A percentile compares a stretch with the other conserved stretches of the same genome.
These are phyloP conservation scores for Stenodema calcarata DNA, from an alignment of 2,888 invertebrate genomes.

Conservation along the genomic window DNA sequence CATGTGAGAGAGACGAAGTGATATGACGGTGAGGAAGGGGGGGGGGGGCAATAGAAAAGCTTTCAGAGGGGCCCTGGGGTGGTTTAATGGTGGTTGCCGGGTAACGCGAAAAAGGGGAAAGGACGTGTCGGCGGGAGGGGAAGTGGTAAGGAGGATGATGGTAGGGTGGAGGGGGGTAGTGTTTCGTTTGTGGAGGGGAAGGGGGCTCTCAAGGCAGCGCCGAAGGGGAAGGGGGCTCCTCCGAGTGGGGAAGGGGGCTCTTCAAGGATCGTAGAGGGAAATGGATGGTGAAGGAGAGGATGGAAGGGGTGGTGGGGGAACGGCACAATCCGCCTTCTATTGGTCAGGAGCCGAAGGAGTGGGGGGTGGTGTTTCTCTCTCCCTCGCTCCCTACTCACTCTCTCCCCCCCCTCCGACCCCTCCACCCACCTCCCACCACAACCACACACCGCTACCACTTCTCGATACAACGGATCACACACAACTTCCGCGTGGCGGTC, in stretches of 20 bases:
- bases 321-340: slow-evolving; percentile 22
- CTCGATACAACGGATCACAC: neutral
- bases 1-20: slow-evolving; percentile 8
- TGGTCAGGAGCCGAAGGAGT: slow-evolving; percentile 3
- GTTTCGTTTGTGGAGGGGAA: neutral
- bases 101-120: slow-evolving; percentile 58
- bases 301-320: no score
- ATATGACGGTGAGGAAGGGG: slow-evolving; percentile 52
- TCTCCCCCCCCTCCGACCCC: neutral
- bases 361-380: neutral
- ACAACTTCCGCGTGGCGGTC: slow-evolving; percentile 6
- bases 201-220: slow-evolving; percentile 51
- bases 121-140: neutral
- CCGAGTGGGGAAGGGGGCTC: neutral
- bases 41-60: slow-evolving; percentile 55
- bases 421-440: neutral
- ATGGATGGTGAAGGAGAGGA: no score
- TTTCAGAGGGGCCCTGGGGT: slow-evolving; percentile 52
- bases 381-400: neutral
- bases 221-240: slow-evolving; percentile 60
- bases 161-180: neutral
- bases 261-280: neutral
- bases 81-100: slow-evolving; percentile 62
- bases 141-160: neutral
- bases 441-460: neutral